Conservation (phyloP, 2,113 vertebrate genomes). For the Calyptomena viridis region DNA sequence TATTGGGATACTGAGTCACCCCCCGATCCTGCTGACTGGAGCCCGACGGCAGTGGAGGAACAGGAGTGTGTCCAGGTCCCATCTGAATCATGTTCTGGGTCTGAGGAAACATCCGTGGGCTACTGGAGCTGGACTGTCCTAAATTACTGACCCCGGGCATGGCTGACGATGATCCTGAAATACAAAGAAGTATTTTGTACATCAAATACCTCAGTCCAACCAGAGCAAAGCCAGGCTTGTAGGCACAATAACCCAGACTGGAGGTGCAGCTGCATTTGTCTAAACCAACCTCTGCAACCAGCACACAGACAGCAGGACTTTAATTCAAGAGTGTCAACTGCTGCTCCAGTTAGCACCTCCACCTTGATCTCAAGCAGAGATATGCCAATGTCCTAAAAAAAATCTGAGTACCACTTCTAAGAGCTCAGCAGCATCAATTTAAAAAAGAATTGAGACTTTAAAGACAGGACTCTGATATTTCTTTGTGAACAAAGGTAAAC, state of each 20-base stretch:
- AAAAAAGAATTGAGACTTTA: background rate
- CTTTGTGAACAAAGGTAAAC: background rate
- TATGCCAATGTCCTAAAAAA: background rate
- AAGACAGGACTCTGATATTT: background rate
- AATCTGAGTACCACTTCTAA: background rate
- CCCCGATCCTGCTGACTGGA: conserved; percentile 82
- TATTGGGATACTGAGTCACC: conserved; percentile 78
- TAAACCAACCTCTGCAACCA: background rate
- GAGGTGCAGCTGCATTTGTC: background rate
- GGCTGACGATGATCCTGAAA: conserved; percentile 83
- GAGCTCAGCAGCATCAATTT: background rate
- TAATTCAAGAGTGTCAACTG: background rate
- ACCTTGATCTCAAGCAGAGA: background rate
- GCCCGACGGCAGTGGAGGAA: conserved; percentile 73
- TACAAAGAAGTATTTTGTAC: background rate
- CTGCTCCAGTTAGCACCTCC: background rate
- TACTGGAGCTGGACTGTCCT: conserved; percentile 77
- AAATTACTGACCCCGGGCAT: conserved; percentile 82
- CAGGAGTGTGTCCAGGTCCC: conserved; percentile 77
- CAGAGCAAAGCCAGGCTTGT: background rate
- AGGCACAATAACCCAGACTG: background rate
- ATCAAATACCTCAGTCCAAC: background rate
- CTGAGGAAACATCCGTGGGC: conserved; percentile 89
- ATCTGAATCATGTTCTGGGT: conserved; percentile 86
- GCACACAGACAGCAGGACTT: background rate